These are phyloP conservation scores for Holacanthus passer DNA, from an alignment of 2,113 vertebrate species.

Conservation along the genomic window DNA sequence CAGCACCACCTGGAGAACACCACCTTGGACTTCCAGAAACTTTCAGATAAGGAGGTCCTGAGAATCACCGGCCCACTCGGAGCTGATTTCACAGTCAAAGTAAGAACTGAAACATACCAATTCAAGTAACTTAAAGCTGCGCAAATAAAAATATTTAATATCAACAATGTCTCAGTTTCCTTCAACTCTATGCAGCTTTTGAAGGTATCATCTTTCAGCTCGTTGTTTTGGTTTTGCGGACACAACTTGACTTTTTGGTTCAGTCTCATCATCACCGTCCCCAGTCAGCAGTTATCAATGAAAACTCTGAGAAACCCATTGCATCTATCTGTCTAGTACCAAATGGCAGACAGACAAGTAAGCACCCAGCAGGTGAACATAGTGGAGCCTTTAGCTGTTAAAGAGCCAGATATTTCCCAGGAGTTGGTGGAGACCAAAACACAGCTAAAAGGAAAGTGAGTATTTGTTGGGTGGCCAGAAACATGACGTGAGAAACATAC, in stretches of 20 bases:
- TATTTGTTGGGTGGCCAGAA: background rate
- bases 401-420: too few species aligned
- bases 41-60: constrained; percentile 93
- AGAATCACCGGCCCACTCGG: constrained; percentile 91
- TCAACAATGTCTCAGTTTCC: background rate
- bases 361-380: background rate
- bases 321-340: background rate
- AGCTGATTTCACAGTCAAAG: constrained; percentile 96
- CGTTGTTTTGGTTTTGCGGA: background rate
- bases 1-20: constrained; percentile 92
- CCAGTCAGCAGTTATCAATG: background rate
- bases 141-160: background rate
- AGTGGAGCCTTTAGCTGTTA: background rate
- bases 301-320: background rate
- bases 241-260: background rate
- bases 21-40: constrained; percentile 93
- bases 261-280: background rate
- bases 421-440: background rate
- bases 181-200: background rate
- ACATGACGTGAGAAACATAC: background rate
- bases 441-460: background rate
- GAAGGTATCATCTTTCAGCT: background rate
- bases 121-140: background rate
- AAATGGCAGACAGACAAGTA: background rate
- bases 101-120: constrained; percentile 72